Percentiles rank a stretch among this genome's conserved stretches.
Conservation (phyloP, 2,888 invertebrate genomes). For the Scrobipalpa costella region DNA sequence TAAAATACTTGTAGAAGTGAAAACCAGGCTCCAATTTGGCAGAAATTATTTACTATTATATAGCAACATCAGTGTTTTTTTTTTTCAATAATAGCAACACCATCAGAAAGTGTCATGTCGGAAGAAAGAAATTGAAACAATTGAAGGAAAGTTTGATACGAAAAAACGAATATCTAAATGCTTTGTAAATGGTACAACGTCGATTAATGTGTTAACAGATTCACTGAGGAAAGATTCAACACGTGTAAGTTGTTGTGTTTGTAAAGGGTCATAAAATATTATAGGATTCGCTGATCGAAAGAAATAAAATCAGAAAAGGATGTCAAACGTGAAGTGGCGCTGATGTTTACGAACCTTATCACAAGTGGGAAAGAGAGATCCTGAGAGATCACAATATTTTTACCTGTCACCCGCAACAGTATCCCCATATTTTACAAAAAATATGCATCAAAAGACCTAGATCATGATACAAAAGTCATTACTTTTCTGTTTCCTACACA, state of each 20-base stretch:
- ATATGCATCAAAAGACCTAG: constrained; percentile 6
- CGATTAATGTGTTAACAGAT: constrained; percentile 43
- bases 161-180: constrained; percentile 42
- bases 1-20: no score
- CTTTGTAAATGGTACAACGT: constrained; percentile 37
- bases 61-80: background rate
- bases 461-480: background rate
- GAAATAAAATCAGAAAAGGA: constrained; percentile 31
- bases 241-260: constrained; percentile 41
- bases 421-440: constrained; percentile 29
- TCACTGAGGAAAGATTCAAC: constrained; percentile 39
- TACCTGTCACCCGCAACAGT: constrained; percentile 34
- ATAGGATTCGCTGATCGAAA: constrained; percentile 21
- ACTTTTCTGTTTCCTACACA: background rate
- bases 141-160: constrained; percentile 51
- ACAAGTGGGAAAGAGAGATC: constrained; percentile 40
- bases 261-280: constrained; percentile 22
- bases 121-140: constrained; percentile 52
- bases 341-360: constrained; percentile 37
- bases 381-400: constrained; percentile 38
- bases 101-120: constrained; percentile 33
- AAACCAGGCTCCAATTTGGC: no score
- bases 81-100: constrained; percentile 8
- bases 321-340: constrained; percentile 39
- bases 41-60: background rate